Base-by-base conservation (phyloP, 2,113 vertebrate species). In the Pristiophorus japonicus region DNA sequence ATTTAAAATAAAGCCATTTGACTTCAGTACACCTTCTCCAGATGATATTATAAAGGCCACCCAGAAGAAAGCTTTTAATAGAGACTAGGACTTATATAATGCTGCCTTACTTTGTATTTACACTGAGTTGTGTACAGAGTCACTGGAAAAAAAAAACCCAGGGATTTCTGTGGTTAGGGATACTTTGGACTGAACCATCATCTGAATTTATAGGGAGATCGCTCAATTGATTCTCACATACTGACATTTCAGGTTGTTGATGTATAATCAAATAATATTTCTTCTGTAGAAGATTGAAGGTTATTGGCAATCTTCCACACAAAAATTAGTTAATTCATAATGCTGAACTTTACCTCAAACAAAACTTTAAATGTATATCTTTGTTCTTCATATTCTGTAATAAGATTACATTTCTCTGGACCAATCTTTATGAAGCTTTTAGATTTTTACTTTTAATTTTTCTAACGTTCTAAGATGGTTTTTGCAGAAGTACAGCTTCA, bases 41-140 rank as follows among this genome's bases (percentile, higher is more conserved):
- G 99, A 99, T 96, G 99, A 99, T 97, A 97, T 99, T 88, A 98
- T 99, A 93, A 99, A 98, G 96, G 98, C 98, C 85, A 98, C 98
- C 96, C 99, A 99, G 97, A 98, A 97, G 96, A 99, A 98, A 97
- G 98, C 98, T 96, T 99, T 99, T 96, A 98, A 98, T 95, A 98
- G 98, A 97, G 95, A 98, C 95, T 98, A 97, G 96, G 95, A n/a
- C 59, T 45, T 47, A n/a, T 55, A 87, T 65, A 30, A 87, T 59
- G 34, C 70, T 95, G 95, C 67, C 78, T 92, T 18, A 63, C n/a
- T 92, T 92, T 94, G 42, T 94, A 63, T 67, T 70, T 27, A 45
- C 27, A 70, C 63, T 67, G 65, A 90, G 47, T 34, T 90, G 87
- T 59, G 51, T 27, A 55, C 87, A 55, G 51, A 90, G 51, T 59